phyloP scores from a whole-genome alignment of 2,113 vertebrate species.

The Apteryx mantelli region DNA sequence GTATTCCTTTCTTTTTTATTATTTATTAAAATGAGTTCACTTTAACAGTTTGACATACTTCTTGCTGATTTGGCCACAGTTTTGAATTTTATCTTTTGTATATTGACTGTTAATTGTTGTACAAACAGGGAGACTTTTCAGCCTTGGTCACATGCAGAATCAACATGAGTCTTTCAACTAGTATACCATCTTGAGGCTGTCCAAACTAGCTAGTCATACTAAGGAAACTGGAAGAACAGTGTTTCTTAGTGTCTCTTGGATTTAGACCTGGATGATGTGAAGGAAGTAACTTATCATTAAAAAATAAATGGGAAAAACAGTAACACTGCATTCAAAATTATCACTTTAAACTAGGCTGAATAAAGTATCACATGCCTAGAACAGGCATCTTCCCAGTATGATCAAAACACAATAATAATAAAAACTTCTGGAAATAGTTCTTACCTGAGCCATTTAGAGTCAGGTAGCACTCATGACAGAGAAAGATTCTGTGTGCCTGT shows the following conservation, averaged over 20 bases:
- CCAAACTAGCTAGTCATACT: not conserved
- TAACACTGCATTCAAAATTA: not conserved
- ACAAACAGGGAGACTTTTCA: not conserved
- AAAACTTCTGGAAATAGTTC: not conserved
- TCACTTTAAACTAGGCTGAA: not conserved
- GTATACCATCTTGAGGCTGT: not conserved
- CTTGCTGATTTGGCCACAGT: not conserved
- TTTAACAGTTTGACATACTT: not conserved
- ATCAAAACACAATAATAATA: not conserved
- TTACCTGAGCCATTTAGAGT: not conserved
- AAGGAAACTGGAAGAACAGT: not conserved
- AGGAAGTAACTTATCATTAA: not conserved
- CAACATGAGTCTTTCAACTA: not conserved
- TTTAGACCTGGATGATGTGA: not conserved
- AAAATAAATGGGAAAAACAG: not conserved
- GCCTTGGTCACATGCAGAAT: not conserved
- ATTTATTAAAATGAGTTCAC: not conserved
- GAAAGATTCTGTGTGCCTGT: not conserved
- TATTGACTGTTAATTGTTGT: not conserved
- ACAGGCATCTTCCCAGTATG: not conserved
- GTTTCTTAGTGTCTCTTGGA: not conserved
- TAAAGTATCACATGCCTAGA: not conserved
- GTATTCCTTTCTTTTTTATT: not conserved
- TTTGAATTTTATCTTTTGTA: not conserved
- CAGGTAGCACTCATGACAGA: not conserved